A percentile compares a stretch with the other conserved stretches of the same genome.
These are phyloP conservation scores for Drosophila oshimai DNA, from an alignment of 1,140 invertebrate genomes.

Conservation along the genomic window DNA sequence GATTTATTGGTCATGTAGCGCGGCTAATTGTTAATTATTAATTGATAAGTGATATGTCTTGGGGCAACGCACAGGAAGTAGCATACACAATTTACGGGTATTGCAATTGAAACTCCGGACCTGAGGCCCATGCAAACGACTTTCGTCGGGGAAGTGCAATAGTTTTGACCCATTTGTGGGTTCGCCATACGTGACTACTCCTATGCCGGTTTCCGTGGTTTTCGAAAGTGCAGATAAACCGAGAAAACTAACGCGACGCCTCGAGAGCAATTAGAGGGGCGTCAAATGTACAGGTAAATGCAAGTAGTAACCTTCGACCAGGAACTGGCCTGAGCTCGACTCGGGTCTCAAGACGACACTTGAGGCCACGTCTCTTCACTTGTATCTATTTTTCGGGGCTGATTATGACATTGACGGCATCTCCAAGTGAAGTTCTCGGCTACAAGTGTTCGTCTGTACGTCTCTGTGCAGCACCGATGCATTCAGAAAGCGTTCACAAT, in stretches of 20 bases:
- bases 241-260: slow-evolving; percentile 25
- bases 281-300: slow-evolving; percentile 29
- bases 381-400: slow-evolving; percentile 35
- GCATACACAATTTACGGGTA: slow-evolving; percentile 33
- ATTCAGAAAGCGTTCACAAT: slow-evolving; percentile 58
- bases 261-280: slow-evolving; percentile 46
- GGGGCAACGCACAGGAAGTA: slow-evolving; percentile 56
- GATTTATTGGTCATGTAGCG: slow-evolving; percentile 41
- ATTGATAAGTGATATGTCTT: slow-evolving; percentile 69
- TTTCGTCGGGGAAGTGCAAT: slow-evolving; percentile 43
- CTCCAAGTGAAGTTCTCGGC: slow-evolving; percentile 49
- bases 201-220: slow-evolving; percentile 8
- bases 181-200: slow-evolving; percentile 20
- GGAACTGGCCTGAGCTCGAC: slow-evolving; percentile 1
- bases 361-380: slow-evolving; percentile 24
- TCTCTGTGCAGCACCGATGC: slow-evolving; percentile 4
- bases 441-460: slow-evolving; percentile 10
- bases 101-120: slow-evolving; percentile 41
- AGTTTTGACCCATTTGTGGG: slow-evolving; percentile 60
- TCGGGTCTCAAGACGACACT: slow-evolving; percentile 25
- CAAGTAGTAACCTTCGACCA: slow-evolving; percentile 21
- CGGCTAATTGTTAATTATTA: slow-evolving; percentile 71
- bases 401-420: slow-evolving; percentile 68
- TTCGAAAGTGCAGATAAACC: slow-evolving; percentile 41
- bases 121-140: slow-evolving; percentile 50